These are phyloP conservation scores for Mormyrus lacerda DNA, from an alignment of 2,113 vertebrate species.

Conservation along the genomic window DNA sequence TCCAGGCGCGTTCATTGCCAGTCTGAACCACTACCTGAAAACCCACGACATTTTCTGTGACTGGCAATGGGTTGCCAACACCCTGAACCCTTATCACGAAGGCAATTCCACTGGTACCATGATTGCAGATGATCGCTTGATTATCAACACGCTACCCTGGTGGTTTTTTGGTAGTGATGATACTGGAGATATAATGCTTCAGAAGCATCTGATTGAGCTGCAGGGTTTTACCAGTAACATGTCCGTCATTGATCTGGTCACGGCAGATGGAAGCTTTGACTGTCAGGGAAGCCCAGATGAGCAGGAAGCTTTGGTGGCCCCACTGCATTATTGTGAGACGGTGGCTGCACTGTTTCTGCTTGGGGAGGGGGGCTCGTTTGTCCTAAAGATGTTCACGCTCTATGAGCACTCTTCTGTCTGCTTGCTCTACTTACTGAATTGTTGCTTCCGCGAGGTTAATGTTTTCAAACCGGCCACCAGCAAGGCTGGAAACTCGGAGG, in stretches of 20 bases:
- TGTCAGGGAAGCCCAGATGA: conserved; percentile 93
- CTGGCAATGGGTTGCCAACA: conserved; percentile 87
- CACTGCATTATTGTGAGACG: conserved; percentile 82
- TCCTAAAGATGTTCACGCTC: conserved; percentile 94
- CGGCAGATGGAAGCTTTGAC: conserved; percentile 93
- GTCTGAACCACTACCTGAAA: conserved; percentile 85
- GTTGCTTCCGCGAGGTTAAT: conserved; percentile 72
- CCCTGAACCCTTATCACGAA: conserved; percentile 86
- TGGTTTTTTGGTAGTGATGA: conserved; percentile 95
- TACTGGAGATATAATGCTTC: conserved; percentile 81
- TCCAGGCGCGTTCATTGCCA: conserved; percentile 84
- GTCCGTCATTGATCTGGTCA: conserved; percentile 74
- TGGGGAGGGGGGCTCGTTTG: conserved; percentile 74
- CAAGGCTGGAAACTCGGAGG: conserved; percentile 92
- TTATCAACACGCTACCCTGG: conserved; percentile 78
- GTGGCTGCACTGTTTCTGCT: conserved; percentile 77
- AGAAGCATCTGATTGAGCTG: conserved; percentile 74
- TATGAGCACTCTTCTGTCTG: conserved; percentile 87
- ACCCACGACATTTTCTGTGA: conserved; percentile 66
- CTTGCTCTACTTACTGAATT: conserved; percentile 82
- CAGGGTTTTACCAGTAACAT: conserved; percentile 66
- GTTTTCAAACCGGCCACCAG: conserved; percentile 94
- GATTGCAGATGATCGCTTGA: conserved; percentile 83
- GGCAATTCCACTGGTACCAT: conserved; percentile 73
- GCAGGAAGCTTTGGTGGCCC: conserved; percentile 83